These are phyloP conservation scores for Hypselothyrea guttata DNA, from an alignment of 2,888 invertebrate species.

Conservation along the genomic window DNA sequence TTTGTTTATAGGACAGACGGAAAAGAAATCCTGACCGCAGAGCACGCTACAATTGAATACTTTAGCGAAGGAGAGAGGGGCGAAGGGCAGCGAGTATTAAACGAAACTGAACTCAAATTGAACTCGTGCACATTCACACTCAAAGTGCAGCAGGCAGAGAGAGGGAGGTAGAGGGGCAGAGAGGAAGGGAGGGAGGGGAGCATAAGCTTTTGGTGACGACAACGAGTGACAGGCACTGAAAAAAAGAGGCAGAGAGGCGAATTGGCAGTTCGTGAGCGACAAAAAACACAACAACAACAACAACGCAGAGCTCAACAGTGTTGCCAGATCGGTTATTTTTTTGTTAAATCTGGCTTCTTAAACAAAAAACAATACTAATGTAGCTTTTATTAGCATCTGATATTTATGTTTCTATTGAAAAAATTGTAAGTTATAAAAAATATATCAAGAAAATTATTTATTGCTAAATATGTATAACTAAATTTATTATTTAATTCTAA, in stretches of 20 bases:
- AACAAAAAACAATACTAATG: too few species aligned
- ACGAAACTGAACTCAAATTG: constrained; percentile 65
- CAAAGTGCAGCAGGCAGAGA: constrained; percentile 6
- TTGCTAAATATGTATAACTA: too few species aligned
- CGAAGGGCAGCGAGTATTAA: constrained; percentile 59
- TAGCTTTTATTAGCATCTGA: too few species aligned
- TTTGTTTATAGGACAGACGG: neutral
- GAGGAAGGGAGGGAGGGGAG: constrained; percentile 1
- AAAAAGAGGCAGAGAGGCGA: too few species aligned
- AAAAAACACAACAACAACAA: neutral
- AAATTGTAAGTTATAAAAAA: too few species aligned
- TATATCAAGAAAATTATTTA: too few species aligned
- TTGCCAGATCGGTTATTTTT: too few species aligned
- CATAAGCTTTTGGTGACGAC: neutral
- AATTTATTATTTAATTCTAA: too few species aligned
- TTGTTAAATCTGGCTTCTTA: too few species aligned
- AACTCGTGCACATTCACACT: constrained; percentile 47
- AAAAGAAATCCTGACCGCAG: constrained; percentile 19
- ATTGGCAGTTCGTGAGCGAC: constrained; percentile 12
- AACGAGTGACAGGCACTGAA: constrained; percentile 27
- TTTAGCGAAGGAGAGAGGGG: too few species aligned
- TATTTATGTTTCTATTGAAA: too few species aligned
- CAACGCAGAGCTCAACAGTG: constrained; percentile 4
- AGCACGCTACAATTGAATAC: constrained; percentile 65
- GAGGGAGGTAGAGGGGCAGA: constrained; percentile 8